Evolutionary conservation across 2,113 vertebrate species (phyloP).

Genomic region (Fregetta grallaria): DNA sequence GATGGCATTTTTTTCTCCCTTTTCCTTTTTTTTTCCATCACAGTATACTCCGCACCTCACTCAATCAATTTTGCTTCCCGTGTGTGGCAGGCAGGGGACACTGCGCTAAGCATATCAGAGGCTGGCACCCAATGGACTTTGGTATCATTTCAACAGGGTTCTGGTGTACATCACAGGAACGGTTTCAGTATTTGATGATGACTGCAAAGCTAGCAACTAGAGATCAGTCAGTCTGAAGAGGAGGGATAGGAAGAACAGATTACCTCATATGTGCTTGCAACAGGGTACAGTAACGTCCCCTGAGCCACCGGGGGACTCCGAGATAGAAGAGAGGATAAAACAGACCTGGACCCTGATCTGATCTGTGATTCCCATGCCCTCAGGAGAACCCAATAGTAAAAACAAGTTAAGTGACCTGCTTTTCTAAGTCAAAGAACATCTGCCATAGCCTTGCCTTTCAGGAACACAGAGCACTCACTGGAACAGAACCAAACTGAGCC

Average conservation of each 20-base stretch:
- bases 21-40: neutral
- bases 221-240: neutral
- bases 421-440: neutral
- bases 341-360: neutral
- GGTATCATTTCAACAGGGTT: neutral
- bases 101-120: neutral
- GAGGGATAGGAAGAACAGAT: neutral
- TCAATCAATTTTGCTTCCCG: slow-evolving; percentile 44
- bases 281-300: neutral
- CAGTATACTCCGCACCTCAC: neutral
- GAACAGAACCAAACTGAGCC: neutral
- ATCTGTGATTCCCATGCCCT: neutral
- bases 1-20: slow-evolving; percentile 12
- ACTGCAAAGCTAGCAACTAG: neutral
- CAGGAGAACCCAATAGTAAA: neutral
- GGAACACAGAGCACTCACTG: neutral
- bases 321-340: neutral
- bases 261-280: neutral
- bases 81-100: neutral
- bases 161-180: neutral
- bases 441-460: neutral
- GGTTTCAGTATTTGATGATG: neutral
- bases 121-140: neutral
- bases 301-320: accelerated
- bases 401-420: neutral